Percentiles rank a stretch among this genome's conserved stretches.
These are phyloP conservation scores for Pentamera pediparva DNA, from an alignment of 53 echinoderm and acorn worm genomes.

Conservation along the genomic window DNA sequence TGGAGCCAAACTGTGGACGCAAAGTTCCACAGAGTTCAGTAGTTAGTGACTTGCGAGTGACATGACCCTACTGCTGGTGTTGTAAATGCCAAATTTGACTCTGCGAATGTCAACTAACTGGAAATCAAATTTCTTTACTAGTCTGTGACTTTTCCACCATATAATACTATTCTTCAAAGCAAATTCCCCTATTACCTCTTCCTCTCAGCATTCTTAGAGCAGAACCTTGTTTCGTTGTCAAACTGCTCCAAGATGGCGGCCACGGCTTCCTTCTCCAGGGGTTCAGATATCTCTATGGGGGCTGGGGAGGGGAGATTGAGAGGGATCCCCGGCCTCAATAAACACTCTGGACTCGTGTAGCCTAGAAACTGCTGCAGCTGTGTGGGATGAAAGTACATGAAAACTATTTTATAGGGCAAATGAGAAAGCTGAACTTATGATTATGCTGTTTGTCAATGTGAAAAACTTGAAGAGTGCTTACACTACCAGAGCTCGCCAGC, in stretches of 20 bases:
- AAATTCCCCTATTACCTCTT: too few relatives aligned
- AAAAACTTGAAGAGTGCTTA: not conserved
- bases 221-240: slow-evolving; percentile 65
- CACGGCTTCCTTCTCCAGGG: slow-evolving; percentile 66
- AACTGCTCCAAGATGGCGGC: slow-evolving; percentile 62
- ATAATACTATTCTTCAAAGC: too few relatives aligned
- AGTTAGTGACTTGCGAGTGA: not conserved
- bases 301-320: slow-evolving; percentile 80
- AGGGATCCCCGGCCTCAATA: slow-evolving; percentile 77
- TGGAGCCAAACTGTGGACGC: too few relatives aligned
- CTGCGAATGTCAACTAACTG: too few relatives aligned
- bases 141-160: too few relatives aligned
- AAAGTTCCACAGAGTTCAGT: not conserved
- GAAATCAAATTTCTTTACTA: too few relatives aligned
- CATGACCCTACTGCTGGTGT: not conserved
- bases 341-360: slow-evolving; percentile 88
- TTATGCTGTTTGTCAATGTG: too few relatives aligned
- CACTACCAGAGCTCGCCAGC: too few relatives aligned
- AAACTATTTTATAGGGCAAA: too few relatives aligned
- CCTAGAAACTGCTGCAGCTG: slow-evolving; percentile 94
- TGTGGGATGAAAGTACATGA: too few relatives aligned
- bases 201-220: slow-evolving; percentile 54
- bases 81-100: not conserved
- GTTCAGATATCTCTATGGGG: slow-evolving; percentile 74
- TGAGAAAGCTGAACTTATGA: too few relatives aligned